Base-by-base conservation (phyloP, 2,888 invertebrate genomes). In the Hypena proboscidalis region DNA sequence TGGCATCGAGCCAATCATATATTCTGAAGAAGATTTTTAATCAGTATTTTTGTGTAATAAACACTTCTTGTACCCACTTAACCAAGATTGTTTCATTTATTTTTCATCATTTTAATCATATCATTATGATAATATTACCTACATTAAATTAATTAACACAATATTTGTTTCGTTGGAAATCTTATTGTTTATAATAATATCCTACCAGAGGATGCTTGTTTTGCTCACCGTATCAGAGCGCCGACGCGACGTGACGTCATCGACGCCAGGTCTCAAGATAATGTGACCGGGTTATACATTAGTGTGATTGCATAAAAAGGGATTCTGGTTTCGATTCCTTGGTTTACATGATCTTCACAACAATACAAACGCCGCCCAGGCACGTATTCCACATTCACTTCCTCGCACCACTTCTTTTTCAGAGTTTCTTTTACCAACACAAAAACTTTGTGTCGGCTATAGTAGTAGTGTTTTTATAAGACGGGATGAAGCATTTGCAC, bases 21-120 rank as follows among this genome's bases (percentile, higher is more conserved):
- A 36, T 36, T 27, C 36, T 36, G 36, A 27, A 9, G 27, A 36
- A 14, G 36, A 36, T 36, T 26, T 27, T 36, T 36, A 27, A 9
- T 19, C 20, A 20, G 20, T 36, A 26, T 20, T 36, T 26, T 14
- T 27, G 27, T 34, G 9, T 19, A 19, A 17, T 17, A 26, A 27
- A 34, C 10, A 34, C 17, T 25, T 25, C 9, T 25, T 34, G 22
- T 25, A 25, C 25, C 22, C 5, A 32, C 32, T 13, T 27, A 27
- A 27, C 4, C 14, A 29, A 29, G 15, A 29, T 29, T 29, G 8
- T 34, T 33, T 33, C 7, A 22, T 33, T 33, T 31, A 20, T 31
- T 31, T 30, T 31, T 31, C 31, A 31, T 31, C 31, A 33, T 33
- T 22, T 14, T 22, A 33, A 33, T 33, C 7, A 21, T 33, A 22